Conservation (phyloP, 2,113 vertebrate genomes). For the Eclectus roratus region DNA sequence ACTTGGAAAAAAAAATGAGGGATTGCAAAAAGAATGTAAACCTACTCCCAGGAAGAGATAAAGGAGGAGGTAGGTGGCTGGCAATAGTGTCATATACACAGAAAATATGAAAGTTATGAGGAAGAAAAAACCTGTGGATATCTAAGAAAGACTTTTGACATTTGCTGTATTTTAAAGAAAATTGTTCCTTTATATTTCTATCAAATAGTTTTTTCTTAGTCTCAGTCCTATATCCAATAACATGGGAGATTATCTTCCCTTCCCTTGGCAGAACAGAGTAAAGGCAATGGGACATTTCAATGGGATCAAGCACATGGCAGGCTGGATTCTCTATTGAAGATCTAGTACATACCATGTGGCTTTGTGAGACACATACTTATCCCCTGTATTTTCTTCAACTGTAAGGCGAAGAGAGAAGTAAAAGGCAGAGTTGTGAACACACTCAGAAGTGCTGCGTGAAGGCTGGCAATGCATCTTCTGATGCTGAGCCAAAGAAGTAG, state of each 20-base stretch:
- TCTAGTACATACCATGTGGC: accelerated
- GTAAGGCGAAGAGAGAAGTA: neutral
- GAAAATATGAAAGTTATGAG: neutral
- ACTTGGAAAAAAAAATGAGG: neutral
- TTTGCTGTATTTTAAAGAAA: neutral
- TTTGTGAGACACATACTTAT: neutral
- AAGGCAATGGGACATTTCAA: neutral
- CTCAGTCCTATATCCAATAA: neutral
- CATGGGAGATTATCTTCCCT: neutral
- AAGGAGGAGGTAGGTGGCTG: neutral
- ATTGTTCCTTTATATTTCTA: neutral
- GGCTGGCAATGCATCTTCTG: neutral
- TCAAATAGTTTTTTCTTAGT: neutral
- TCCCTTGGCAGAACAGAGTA: neutral
- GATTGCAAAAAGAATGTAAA: neutral
- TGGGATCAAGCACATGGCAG: accelerated
- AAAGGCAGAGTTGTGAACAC: neutral
- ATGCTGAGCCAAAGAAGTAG: neutral
- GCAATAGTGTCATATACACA: neutral
- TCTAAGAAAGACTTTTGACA: neutral
- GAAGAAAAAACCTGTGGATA: neutral
- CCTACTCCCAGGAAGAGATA: neutral
- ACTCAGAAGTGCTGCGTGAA: neutral
- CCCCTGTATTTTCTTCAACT: neutral
- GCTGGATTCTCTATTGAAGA: neutral